Conservation (phyloP, 2,888 invertebrate species). For the Lepidochitona cinerea region DNA sequence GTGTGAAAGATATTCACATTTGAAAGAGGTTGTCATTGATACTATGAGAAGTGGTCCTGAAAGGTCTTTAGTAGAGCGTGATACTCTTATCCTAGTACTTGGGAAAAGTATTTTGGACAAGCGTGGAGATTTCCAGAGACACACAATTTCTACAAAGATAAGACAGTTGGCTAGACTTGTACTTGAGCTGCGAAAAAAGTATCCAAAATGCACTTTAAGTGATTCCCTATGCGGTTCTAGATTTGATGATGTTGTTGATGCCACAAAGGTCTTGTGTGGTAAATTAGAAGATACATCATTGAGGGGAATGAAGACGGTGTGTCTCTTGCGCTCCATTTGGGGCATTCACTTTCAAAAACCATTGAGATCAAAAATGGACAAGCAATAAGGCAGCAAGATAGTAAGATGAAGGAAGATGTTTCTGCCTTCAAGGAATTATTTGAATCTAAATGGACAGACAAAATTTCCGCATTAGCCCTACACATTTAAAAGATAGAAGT, state of each 20-base stretch:
- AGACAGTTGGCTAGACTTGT: not conserved
- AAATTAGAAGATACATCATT: not conserved
- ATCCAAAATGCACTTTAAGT: not conserved
- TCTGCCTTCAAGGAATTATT: not conserved
- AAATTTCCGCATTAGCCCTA: not conserved
- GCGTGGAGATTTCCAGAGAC: not conserved
- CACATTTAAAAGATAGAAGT: not conserved
- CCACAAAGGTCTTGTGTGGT: not conserved
- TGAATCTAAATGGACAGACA: not conserved
- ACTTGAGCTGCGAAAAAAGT: not conserved
- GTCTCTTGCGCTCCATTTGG: not conserved
- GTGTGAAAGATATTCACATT: not conserved
- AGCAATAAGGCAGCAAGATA: not conserved
- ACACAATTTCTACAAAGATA: not conserved
- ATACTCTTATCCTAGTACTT: not conserved
- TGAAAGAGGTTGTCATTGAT: not conserved
- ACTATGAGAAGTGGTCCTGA: not conserved
- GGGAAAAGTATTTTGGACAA: not conserved
- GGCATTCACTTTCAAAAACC: not conserved
- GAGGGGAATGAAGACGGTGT: not conserved
- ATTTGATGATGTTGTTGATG: not conserved
- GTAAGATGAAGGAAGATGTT: not conserved
- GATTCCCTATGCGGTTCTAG: not conserved
- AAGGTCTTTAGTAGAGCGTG: not conserved
- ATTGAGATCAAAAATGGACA: no score